A percentile compares a stretch with the other conserved stretches of the same genome.
Evolutionary conservation across 2,888 invertebrate genomes (phyloP).

Genomic region (Trichogramma evanescens): DNA sequence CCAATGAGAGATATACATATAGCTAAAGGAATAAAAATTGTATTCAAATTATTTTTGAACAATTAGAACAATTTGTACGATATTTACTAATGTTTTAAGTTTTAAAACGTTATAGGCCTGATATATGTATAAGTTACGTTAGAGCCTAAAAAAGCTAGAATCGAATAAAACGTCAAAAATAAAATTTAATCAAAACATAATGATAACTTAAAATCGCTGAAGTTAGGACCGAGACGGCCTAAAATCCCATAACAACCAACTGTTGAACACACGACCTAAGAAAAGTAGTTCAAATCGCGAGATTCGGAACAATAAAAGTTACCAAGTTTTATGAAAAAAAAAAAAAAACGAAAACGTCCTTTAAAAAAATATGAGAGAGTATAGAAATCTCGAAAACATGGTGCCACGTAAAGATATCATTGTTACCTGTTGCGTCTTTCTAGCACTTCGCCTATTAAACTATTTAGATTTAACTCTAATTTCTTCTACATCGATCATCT

Average conservation of each 20-base stretch:
- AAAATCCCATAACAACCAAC: background rate
- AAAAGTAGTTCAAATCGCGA: slow-evolving; percentile 2
- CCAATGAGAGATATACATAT: no score
- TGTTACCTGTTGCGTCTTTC: slow-evolving; percentile 37
- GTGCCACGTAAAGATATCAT: slow-evolving; percentile 36
- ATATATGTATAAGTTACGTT: no score
- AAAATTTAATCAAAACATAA: background rate
- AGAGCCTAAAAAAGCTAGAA: no score
- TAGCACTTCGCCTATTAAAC: slow-evolving; percentile 23
- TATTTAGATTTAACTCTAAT: slow-evolving; percentile 18
- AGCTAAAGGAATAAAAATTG: no score
- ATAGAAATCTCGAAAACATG: slow-evolving; percentile 31
- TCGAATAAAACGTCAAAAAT: no score
- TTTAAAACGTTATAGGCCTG: no score
- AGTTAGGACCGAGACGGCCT: background rate
- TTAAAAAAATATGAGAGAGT: slow-evolving; percentile 13
- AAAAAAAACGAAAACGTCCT: slow-evolving; percentile 3
- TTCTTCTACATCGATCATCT: slow-evolving; percentile 9
- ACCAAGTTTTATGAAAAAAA: slow-evolving; percentile 2
- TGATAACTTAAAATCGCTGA: background rate
- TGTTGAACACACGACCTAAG: no score
- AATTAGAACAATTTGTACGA: no score
- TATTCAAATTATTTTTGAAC: no score
- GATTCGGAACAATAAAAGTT: slow-evolving; percentile 6
- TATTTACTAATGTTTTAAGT: no score